Base-by-base conservation (phyloP, 1,140 invertebrate genomes). In the Heliconius nattereri region DNA sequence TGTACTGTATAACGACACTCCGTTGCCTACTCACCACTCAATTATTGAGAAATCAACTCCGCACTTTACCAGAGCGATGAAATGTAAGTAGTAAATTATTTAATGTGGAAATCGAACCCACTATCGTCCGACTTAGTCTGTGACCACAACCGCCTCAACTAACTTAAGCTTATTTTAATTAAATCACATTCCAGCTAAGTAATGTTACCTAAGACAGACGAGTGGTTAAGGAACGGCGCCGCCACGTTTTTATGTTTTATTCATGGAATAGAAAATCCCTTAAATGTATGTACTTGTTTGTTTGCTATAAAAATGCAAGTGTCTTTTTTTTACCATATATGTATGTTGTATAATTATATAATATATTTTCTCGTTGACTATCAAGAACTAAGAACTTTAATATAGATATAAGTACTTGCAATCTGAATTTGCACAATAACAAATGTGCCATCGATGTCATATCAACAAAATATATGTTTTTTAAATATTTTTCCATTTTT, bases 271-370 rank as follows among this genome's bases (percentile, higher is more conserved):
- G 26, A 66, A 66, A 66, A 66, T n/a, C 23, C 60, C 60, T 66
- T 66, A 66, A 66, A 66, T 26, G 60, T 66, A 66, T 26, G 60
- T 29, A 66, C 60, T 66, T 66, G 60, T 66, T 66, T 66, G 26
- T 29, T 66, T 29, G 11, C 26, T 66, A n/a, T 23, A 57, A n/a
- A 57, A 57, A 57, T 57, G 13, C 9, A 26, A 29, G n/a, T 57
- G 60, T 66, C n/a, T n/a, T 66, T 66, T 23, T 45, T 66, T 16
- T 26, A 6, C 60, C 26, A 29, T 66, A 66, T 66, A 7, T 6
- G 23, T 7, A 29, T 29, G n/a, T 60, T 54, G 52, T 54, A 54
- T 54, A 54, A 20, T 20, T n/a, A 2, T n/a, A n/a, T 54, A 54
- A 45, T 54, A 54, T 54, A 5, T 45, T 45, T 45, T 45, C 13